Evolutionary conservation across 2,113 vertebrate genomes (phyloP).

Genomic region (Lucifuga dentata): DNA sequence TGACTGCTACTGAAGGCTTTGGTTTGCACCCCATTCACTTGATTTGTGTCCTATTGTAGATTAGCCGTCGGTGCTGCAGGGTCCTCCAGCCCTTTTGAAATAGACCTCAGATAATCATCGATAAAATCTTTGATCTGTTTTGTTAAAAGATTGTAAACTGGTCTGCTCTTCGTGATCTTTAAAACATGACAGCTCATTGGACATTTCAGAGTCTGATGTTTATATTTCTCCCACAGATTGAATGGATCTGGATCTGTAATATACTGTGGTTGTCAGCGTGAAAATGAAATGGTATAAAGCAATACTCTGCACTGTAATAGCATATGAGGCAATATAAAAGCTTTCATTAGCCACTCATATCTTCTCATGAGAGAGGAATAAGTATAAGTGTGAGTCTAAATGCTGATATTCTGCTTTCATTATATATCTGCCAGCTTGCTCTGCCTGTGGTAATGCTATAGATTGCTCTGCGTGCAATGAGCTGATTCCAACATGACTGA

Average conservation of each 20-base stretch:
- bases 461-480: conserved; percentile 33
- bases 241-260: conserved; percentile 23
- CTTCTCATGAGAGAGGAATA: conserved; percentile 25
- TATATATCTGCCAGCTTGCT: conserved; percentile 45
- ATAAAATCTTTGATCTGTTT: background rate
- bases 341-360: conserved; percentile 46
- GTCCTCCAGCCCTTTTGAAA: background rate
- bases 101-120: background rate
- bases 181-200: background rate
- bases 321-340: conserved; percentile 21
- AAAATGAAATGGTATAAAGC: conserved; percentile 20
- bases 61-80: background rate
- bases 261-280: conserved; percentile 7
- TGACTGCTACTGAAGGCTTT: background rate
- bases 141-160: conserved; percentile 5
- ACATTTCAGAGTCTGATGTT: conserved; percentile 15
- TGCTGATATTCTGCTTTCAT: conserved; percentile 42
- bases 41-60: conserved; percentile 10
- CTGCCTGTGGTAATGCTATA: background rate
- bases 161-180: conserved; percentile 10
- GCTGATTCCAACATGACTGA: conserved; percentile 42
- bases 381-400: conserved; percentile 35
- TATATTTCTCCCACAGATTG: conserved; percentile 9
- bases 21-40: background rate
- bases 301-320: background rate